Evolutionary conservation across 1,140 invertebrate genomes (phyloP).

Genomic region (Eurosta solidaginis): DNA sequence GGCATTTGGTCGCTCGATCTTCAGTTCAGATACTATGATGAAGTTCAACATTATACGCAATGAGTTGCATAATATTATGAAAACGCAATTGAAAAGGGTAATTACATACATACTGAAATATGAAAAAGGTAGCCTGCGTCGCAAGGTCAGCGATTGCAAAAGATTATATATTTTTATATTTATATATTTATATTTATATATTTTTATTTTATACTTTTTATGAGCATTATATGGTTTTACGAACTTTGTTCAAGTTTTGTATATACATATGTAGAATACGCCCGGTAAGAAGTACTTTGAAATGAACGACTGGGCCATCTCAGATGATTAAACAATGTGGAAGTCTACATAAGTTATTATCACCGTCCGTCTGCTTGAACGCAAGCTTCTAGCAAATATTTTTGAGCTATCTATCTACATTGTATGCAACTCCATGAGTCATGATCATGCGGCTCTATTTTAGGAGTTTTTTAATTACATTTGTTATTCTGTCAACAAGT

Average conservation of each 20-base stretch:
- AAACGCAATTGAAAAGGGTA: constrained; percentile 95
- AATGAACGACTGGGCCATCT: too few species aligned
- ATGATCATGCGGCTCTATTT: too few species aligned
- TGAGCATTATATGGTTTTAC: background rate
- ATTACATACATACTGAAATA: constrained; percentile 53
- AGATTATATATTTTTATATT: background rate
- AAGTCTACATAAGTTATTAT: too few species aligned
- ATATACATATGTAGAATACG: background rate
- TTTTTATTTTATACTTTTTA: background rate
- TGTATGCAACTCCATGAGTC: too few species aligned
- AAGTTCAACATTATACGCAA: constrained; percentile 96
- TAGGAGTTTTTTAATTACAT: too few species aligned
- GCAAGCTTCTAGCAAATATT: too few species aligned
- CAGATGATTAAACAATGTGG: too few species aligned
- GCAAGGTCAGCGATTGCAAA: background rate
- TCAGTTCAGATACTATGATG: constrained; percentile 96
- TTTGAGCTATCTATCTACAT: too few species aligned
- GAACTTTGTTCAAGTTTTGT: background rate
- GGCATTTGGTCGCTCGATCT: constrained; percentile 87
- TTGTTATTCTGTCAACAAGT: too few species aligned
- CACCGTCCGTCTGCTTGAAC: too few species aligned
- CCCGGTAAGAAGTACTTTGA: too few species aligned
- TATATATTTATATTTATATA: background rate
- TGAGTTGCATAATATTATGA: constrained; percentile 96
- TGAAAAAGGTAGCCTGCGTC: too few species aligned